phyloP scores from a whole-genome alignment of 2,113 vertebrate species.

The Neodontobutis hainanensis region DNA sequence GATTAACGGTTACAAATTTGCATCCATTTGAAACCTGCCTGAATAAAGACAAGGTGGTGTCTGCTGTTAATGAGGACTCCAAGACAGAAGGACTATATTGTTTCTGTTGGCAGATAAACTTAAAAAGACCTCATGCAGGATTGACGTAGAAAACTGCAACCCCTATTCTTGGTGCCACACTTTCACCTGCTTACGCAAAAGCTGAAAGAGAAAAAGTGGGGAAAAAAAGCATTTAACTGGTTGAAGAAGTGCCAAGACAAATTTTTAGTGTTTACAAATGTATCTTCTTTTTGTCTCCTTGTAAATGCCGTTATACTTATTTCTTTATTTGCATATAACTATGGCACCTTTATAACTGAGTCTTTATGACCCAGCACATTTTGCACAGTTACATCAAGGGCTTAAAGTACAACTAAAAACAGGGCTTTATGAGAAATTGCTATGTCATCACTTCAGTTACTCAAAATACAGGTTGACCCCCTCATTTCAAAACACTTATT shows the following conservation, averaged over 20 bases:
- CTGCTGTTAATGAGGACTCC: slow-evolving; percentile 29
- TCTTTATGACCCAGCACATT: slow-evolving; percentile 1
- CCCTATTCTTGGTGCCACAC: not conserved
- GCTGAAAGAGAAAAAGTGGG: slow-evolving; percentile 18
- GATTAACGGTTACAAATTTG: slow-evolving; percentile 75
- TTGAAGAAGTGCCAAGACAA: slow-evolving; percentile 16
- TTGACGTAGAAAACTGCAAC: slow-evolving; percentile 9
- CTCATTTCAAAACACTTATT: slow-evolving; percentile 24
- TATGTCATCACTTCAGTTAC: slow-evolving; percentile 60
- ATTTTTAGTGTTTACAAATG: slow-evolving; percentile 2
- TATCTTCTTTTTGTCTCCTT: not conserved
- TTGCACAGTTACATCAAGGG: slow-evolving; percentile 40
- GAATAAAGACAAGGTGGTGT: slow-evolving; percentile 25
- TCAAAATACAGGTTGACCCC: slow-evolving; percentile 62
- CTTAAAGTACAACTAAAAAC: slow-evolving; percentile 16
- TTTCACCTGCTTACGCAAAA: slow-evolving; percentile 38
- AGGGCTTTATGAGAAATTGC: slow-evolving; percentile 24
- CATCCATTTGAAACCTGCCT: slow-evolving; percentile 61
- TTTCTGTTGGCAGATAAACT: slow-evolving; percentile 61
- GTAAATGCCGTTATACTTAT: not conserved
- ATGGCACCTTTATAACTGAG: slow-evolving; percentile 24
- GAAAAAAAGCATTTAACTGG: not conserved
- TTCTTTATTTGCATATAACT: slow-evolving; percentile 15
- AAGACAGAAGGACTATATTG: slow-evolving; percentile 33
- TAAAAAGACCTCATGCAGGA: slow-evolving; percentile 6